Evolutionary conservation across 2,888 invertebrate species (phyloP).

Genomic region (Drosophila niveifrons): DNA sequence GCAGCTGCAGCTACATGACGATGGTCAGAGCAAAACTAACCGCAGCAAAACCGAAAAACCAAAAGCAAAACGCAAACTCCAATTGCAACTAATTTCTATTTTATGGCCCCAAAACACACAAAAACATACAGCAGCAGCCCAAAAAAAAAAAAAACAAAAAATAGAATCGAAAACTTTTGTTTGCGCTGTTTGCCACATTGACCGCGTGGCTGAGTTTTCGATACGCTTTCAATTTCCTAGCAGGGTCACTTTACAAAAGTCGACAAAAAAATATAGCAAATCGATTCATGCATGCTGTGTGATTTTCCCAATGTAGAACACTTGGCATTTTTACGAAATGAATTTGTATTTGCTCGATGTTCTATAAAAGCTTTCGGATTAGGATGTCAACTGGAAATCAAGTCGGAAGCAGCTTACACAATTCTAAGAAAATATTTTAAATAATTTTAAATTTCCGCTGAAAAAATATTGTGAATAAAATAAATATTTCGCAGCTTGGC

Average conservation of each 20-base stretch:
- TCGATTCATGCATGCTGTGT: constrained; percentile 14
- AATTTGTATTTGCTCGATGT: background rate
- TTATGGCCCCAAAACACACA: constrained; percentile 54
- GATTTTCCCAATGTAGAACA: background rate
- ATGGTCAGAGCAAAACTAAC: constrained; percentile 54
- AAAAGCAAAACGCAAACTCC: constrained; percentile 77
- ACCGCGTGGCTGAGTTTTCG: constrained; percentile 68
- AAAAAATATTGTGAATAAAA: background rate
- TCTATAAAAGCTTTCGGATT: background rate
- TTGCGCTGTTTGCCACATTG: constrained; percentile 68
- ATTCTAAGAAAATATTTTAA: background rate
- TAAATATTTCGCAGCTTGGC: no score
- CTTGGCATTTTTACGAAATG: background rate
- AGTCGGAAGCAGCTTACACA: background rate
- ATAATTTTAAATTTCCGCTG: background rate
- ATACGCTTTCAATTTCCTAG: constrained; percentile 78
- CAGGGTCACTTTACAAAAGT: constrained; percentile 51
- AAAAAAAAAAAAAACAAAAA: no score
- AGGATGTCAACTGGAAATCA: background rate
- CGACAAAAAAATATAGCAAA: constrained; percentile 22
- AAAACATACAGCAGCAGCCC: background rate
- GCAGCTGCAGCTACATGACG: constrained; percentile 53
- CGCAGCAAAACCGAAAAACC: constrained; percentile 72
- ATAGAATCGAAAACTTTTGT: constrained; percentile 54
- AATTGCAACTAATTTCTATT: constrained; percentile 80